Evolutionary conservation across 2,888 invertebrate genomes (phyloP), one percentile per base, ranked within the genome.

Genomic region (Agonopterix heracliana): DNA sequence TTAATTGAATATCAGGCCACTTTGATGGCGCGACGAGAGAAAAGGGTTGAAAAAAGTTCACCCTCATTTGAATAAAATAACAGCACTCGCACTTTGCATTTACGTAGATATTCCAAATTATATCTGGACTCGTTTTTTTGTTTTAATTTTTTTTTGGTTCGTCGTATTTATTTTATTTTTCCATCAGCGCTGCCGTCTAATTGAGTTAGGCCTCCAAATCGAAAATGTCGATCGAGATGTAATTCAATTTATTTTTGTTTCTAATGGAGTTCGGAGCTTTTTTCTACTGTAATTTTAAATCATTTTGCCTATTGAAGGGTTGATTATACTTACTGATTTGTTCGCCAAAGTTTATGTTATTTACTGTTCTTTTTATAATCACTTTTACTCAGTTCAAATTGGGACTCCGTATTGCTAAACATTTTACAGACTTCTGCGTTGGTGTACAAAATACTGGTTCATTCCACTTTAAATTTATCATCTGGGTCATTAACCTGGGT

Each of bases 1-100:
- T 87, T 88, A 88, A 88, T 88, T 88, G 88, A 88, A 88, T 88
- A 87, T 86, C 86, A 83, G 84, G 88, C 86, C 88, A 87, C 87
- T 88, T 88, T 88, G 87, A 88, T 86, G 87, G 86, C 81, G 75
- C 77, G 78, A 67, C 74, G 83, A 65, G 67, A 71, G 26, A 85
- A 86, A 82, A 81, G 88, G 85, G 81, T 85, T 74, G 68, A 84
- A 85, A 81, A 88, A 87, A 86, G 81, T 84, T 86, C 78, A 71
- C 77, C 84, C 88, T 88, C 87, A 88, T 88, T 88, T 88, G 87
- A 88, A 88, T 88, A 88, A 88, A 88, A 88, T 88, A 88, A 88
- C 88, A 87, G 85, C 85, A 86, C 88, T 88, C 87, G 74, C 84
- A 84, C 86, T 88, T 87, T 86, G 85, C 88, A 86, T 88, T 88